Base-by-base conservation (phyloP, 2,113 vertebrate species). In the Galeopterus variegatus region DNA sequence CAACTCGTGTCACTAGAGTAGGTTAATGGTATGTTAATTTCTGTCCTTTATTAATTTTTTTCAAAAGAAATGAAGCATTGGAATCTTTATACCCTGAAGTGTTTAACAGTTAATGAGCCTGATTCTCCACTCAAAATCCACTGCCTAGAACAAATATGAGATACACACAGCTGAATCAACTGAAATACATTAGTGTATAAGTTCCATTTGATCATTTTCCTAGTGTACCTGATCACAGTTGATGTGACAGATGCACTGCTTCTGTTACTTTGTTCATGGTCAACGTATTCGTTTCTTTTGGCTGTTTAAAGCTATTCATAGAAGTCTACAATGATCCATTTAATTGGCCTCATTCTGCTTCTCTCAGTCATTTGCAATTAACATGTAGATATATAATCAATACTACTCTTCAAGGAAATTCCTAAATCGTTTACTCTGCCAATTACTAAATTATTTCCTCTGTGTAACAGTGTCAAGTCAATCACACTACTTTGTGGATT, bases 21-120 rank as follows among this genome's bases (percentile, higher is more conserved):
- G 90, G 98, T 96, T 97, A 97, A 96, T 93, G 19, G 56, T 96
- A 45, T 96, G 70, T 54, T 98, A 90, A 98, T 98, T 98, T 97
- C 82, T 96, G 0, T 97, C 92, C 82, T 97, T 90, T 80, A 95
- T 98, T 98, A 97, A 96, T 60, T 94, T 98, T 93, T 93, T 19
- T 97, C 67, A 96, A 92, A 96, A 96, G 77, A 95, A 97, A 98
- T 93, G 69, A 97, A 26, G 26, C 50, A 96, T 19, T 58, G 31
- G 67, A 97, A 96, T 76, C 96, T 91, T 95, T 96, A 95, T 97
- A 95, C 41, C 24, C 60, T 95, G 13, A 54, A 85, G 7, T 88
- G 95, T 93, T 93, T 98, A 96, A 87, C 36, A 58, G 64, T 90
- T 96, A 76, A 90, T 19, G 52, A 97, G 24, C 28, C 83, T 81